phyloP scores from a whole-genome alignment of 2,113 vertebrate species.

The Grallaria varia region DNA sequence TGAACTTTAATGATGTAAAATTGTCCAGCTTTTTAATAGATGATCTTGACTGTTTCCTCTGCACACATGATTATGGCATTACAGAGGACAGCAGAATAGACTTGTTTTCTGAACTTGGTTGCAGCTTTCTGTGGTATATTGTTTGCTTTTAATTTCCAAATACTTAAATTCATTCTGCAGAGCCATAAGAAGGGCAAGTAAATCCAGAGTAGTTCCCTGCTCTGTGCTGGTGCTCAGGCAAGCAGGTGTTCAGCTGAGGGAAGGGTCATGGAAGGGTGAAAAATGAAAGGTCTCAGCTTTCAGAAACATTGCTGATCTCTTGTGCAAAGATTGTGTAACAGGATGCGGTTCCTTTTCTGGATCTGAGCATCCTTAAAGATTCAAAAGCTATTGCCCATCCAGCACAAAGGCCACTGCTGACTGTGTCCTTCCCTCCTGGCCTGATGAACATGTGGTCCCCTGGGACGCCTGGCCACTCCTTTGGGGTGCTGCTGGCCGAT shows the following conservation, averaged over 20 bases:
- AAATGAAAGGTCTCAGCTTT: neutral
- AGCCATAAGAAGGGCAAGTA: neutral
- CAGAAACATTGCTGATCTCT: neutral
- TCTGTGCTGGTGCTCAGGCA: neutral
- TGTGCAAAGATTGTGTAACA: neutral
- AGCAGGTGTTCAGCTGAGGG: neutral
- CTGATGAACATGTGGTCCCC: accelerated
- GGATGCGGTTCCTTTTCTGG: neutral
- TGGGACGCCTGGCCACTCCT: neutral
- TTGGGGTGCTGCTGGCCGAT: neutral
- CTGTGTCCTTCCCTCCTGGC: neutral
- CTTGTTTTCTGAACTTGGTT: neutral
- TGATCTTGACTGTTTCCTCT: neutral
- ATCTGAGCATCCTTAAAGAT: neutral
- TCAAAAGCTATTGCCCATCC: neutral
- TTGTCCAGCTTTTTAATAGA: neutral
- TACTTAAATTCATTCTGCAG: neutral
- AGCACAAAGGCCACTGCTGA: neutral
- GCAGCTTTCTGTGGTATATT: accelerated
- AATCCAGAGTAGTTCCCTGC: neutral
- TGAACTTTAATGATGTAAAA: conserved; percentile 6
- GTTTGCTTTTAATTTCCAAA: neutral
- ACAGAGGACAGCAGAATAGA: neutral
- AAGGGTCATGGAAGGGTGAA: neutral
- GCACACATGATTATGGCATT: neutral